Evolutionary conservation across 2,797 vertebrate species (phyloP).

Genomic region (Enteromius argenteus): DNA sequence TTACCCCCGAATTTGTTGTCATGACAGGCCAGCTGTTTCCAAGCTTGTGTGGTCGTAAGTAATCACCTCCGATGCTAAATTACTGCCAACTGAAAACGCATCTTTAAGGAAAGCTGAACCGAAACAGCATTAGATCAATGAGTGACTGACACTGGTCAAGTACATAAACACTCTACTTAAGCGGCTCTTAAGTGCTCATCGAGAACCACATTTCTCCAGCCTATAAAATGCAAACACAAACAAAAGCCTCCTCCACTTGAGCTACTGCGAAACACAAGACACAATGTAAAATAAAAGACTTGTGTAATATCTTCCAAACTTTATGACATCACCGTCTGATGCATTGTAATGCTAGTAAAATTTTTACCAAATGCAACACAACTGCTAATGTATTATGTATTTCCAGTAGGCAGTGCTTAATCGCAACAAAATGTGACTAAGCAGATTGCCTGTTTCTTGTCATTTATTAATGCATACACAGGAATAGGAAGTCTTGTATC

Average conservation of each 20-base stretch:
- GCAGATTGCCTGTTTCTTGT: neutral
- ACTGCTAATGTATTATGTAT: neutral
- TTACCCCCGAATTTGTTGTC: constrained; percentile 7
- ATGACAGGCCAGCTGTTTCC: constrained; percentile 17
- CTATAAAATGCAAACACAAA: neutral
- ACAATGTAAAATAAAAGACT: neutral
- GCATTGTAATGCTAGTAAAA: neutral
- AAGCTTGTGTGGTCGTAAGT: constrained; percentile 52
- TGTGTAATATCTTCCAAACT: neutral
- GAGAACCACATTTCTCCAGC: neutral
- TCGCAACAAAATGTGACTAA: neutral
- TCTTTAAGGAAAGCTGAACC: constrained; percentile 19
- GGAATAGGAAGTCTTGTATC: neutral
- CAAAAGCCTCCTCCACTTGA: neutral
- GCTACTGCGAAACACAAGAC: neutral
- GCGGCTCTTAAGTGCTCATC: neutral
- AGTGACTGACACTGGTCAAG: neutral
- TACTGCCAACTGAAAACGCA: constrained; percentile 17
- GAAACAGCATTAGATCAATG: constrained; percentile 1
- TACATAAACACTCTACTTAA: constrained; percentile 11
- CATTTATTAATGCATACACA: constrained; percentile 15
- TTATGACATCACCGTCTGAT: neutral
- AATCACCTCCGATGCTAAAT: constrained; percentile 28
- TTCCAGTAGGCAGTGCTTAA: neutral
- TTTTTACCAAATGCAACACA: neutral